Percentiles rank a stretch among this genome's conserved stretches.
These are phyloP conservation scores for Drosophila chauvacae DNA, from an alignment of 1,140 invertebrate species.

Conservation along the genomic window DNA sequence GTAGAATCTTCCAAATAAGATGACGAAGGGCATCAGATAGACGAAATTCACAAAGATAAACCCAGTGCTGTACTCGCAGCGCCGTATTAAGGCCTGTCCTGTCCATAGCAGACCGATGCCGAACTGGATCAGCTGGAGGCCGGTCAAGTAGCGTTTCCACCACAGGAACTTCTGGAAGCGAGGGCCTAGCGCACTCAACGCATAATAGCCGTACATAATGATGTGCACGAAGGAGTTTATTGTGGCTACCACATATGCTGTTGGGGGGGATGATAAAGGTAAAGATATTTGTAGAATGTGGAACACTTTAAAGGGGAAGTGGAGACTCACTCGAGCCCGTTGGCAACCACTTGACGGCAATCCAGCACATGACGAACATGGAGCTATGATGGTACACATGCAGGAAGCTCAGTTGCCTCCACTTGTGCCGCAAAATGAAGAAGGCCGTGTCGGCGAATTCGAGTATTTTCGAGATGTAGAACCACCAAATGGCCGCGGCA, in stretches of 20 bases:
- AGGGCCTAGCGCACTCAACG: conserved; percentile 92
- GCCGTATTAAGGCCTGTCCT: conserved; percentile 29
- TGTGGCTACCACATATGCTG: conserved; percentile 94
- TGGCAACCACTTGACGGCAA: conserved; percentile 97
- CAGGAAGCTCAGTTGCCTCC: conserved; percentile 94
- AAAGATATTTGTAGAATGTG: neutral
- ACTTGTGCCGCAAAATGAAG: conserved; percentile 95
- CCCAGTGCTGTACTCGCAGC: conserved; percentile 59
- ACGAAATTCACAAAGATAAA: conserved; percentile 39
- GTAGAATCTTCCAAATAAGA: conserved; percentile 72
- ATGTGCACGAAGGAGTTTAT: conserved; percentile 96
- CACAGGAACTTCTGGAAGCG: conserved; percentile 92
- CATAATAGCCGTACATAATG: conserved; percentile 97
- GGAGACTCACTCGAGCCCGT: conserved; percentile 93
- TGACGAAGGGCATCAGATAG: conserved; percentile 68
- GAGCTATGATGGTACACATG: conserved; percentile 97
- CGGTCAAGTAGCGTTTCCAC: conserved; percentile 98
- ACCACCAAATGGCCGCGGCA: conserved; percentile 97
- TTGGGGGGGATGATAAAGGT: conserved; percentile 18
- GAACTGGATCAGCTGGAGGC: conserved; percentile 88
- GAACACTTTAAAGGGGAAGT: neutral
- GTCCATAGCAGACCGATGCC: conserved; percentile 60
- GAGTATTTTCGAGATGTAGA: conserved; percentile 96
- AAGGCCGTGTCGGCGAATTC: conserved; percentile 97
- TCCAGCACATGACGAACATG: conserved; percentile 97